Evolutionary conservation across 2,888 invertebrate species (phyloP), one percentile per base, ranked within the genome.

Genomic region (Gymnocheta viridis): DNA sequence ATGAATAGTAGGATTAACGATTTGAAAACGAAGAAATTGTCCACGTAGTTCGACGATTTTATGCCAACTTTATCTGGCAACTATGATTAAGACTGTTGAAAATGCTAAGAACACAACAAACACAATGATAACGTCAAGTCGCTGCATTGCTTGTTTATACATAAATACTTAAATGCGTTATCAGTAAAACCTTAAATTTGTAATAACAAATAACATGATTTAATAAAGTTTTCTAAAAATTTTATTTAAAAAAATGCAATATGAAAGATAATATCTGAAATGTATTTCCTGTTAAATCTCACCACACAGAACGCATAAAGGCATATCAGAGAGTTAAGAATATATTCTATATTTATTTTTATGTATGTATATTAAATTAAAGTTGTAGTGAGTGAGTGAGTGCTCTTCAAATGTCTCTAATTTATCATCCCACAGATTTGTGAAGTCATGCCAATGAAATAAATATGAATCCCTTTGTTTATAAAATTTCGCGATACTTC

Each of bases 371-470:
- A 6, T n/a, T 9, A 22, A 35, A 60, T 32, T 60, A 38, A 66
- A 22, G 4, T 19, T 47, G n/a, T n/a, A n/a, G n/a, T n/a, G n/a
- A n/a, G n/a, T n/a, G n/a, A n/a, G 29, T 29, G 5, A 19, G 29
- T 35, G 9, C 12, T 19, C 14, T 27, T 17, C n/a, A n/a, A n/a
- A n/a, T n/a, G n/a, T n/a, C n/a, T n/a, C n/a, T n/a, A n/a, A n/a
- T n/a, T n/a, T n/a, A n/a, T 41, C 73, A 51, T 41, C 62, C 73
- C 32, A 64, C 73, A 51, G 24, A 12, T 74, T 62, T 74, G 29
- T 38, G 51, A 41, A 62, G 62, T 74, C 73, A 74, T 62, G 51
- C 32, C 49, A 44, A 44, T 47, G 54, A 58, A 58, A 17, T 27
- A 44, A 44, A 70, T 41, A 49, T 19, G 17, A 47, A 69, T 27